These are phyloP conservation scores for Ooceraea biroi DNA, from an alignment of 1,140 invertebrate genomes.

Conservation along the genomic window DNA sequence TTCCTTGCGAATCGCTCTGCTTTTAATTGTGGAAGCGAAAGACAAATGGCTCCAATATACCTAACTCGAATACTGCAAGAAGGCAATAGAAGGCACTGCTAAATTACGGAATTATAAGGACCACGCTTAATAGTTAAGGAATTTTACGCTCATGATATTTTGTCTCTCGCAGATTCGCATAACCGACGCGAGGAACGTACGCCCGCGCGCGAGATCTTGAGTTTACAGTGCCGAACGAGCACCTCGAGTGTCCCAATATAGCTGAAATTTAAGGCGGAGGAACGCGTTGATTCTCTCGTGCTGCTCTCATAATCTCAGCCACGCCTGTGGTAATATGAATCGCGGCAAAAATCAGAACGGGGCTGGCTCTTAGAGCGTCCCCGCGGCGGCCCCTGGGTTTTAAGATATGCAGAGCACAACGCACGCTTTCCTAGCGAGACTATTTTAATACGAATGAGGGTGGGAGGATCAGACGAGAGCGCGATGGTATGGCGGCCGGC, in stretches of 20 bases:
- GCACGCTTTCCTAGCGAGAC: conserved; percentile 82
- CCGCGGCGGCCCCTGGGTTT: conserved; percentile 77
- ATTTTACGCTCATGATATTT: conserved; percentile 20
- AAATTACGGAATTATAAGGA: background rate
- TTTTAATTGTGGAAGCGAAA: too few relatives aligned
- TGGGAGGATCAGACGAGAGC: conserved; percentile 59
- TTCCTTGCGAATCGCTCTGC: too few relatives aligned
- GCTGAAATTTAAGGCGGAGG: conserved; percentile 53
- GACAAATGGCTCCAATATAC: background rate
- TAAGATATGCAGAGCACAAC: conserved; percentile 82
- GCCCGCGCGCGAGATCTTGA: conserved; percentile 5
- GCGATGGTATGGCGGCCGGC: conserved; percentile 69
- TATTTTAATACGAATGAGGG: conserved; percentile 83
- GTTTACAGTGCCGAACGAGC: background rate
- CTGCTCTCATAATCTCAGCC: conserved; percentile 61
- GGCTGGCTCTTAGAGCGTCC: conserved; percentile 71
- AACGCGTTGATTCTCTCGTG: conserved; percentile 45
- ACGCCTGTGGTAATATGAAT: conserved; percentile 76
- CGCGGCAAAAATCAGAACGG: conserved; percentile 78
- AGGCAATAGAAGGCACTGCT: too few relatives aligned
- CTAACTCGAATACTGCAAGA: background rate
- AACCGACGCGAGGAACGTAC: conserved; percentile 10
- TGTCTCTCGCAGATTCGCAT: conserved; percentile 33
- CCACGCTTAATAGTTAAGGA: background rate
- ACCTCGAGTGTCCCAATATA: conserved; percentile 48